Evolutionary conservation across 2,888 invertebrate species (phyloP).

Genomic region (Cetonia aurata): DNA sequence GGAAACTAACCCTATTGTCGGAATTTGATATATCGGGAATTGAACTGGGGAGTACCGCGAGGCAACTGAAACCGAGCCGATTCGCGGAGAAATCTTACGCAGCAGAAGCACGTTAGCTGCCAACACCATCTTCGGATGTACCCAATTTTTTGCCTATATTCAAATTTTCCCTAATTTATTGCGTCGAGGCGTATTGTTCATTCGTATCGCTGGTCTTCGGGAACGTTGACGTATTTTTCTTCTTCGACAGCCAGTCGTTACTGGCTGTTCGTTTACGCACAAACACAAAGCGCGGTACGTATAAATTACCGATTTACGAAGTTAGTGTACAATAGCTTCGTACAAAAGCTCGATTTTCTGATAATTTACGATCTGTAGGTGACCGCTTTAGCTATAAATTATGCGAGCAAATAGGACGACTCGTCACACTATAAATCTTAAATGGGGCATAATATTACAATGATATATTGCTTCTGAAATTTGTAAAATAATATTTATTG

Average conservation of each 20-base stretch:
- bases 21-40: constrained; percentile 52
- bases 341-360: not conserved
- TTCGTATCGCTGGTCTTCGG: not conserved
- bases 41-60: constrained; percentile 22
- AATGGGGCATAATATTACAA: no score
- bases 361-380: no score
- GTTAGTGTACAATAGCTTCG: constrained; percentile 2
- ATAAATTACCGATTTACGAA: constrained; percentile 22
- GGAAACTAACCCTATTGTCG: constrained; percentile 54
- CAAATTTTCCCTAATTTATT: constrained; percentile 39
- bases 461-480: no score
- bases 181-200: constrained; percentile 26
- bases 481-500: no score
- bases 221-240: not conserved
- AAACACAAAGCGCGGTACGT: constrained; percentile 1
- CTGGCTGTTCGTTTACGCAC: not conserved
- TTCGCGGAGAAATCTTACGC: constrained; percentile 6
- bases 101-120: not conserved
- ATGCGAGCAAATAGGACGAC: no score
- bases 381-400: no score
- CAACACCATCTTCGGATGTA: constrained; percentile 3
- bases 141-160: constrained; percentile 31
- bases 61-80: constrained; percentile 30
- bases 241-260: constrained; percentile 10
- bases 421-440: no score